Base-by-base conservation (phyloP, 1,140 invertebrate species). In the Sarcophaga peregrina region DNA sequence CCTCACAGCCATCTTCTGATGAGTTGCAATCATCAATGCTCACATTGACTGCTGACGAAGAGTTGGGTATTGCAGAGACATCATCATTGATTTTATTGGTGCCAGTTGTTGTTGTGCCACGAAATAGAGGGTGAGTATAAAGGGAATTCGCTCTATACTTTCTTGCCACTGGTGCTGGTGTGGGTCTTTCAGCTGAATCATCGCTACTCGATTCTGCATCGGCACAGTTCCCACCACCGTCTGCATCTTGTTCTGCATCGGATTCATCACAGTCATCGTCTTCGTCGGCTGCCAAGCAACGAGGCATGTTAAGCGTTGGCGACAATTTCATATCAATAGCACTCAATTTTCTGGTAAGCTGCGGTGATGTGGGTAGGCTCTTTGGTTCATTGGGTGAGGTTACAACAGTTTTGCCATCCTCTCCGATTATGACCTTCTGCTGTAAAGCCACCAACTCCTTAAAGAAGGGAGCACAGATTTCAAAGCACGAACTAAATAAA, bases 401-500 rank as follows among this genome's bases (percentile, higher is more conserved):
- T 20, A 85, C 74, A n/a, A 68, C 47, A 5, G 80, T 20, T 73
- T 78, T 8, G 80, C 62, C 25, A 7, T 75, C 62, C 15, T 50
- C 75, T 11, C 75, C 75, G 8, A 50, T 78, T 3, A 20, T 17
- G 47, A 47, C 17, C 37, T 58, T 62, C 15, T 82, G 37, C 84
- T 86, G 87, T 86, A 86, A 87, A 82, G 84, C 87, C n/a, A 84
- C 85, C 17, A 90, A 81, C 45, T 89, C 86, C 58, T 90, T 91
- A 62, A 91, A 89, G 84, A 92, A 91, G 81, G 94, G 92, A 7
- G 93, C 94, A 15, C 94, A 93, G 75, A 96, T 90, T 86, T 96
- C 95, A 85, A 95, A 93, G 89, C 95, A 96, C 5, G 94, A 95
- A 50, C 94, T 96, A 86, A 95, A 95, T 17, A 94, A 85, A 86